Conservation (phyloP, 1,140 invertebrate species). For the Lucilia sericata region DNA sequence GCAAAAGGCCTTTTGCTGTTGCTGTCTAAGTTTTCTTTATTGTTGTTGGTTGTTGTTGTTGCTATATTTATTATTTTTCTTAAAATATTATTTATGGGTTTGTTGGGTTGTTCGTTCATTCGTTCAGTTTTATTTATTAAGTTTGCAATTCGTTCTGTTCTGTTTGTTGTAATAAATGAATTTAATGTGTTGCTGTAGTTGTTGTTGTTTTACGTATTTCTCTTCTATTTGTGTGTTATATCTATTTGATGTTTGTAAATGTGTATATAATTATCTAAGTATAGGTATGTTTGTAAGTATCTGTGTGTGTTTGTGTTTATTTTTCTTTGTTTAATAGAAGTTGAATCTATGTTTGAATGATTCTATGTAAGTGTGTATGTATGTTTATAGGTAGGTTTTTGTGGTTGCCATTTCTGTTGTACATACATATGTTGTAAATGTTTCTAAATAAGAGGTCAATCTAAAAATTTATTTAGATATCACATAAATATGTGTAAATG, state of each 20-base stretch:
- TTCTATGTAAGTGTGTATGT: not conserved
- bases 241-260: not conserved
- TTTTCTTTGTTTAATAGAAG: not conserved
- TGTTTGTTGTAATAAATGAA: slow-evolving; percentile 20
- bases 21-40: not conserved
- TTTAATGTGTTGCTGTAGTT: not conserved
- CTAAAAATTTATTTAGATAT: too few species aligned
- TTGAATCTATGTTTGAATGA: not conserved
- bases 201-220: not conserved
- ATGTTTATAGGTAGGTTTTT: not conserved
- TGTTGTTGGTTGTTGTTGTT: not conserved
- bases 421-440: not conserved
- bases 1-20: not conserved
- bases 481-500: too few species aligned
- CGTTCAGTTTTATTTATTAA: not conserved
- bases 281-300: not conserved
- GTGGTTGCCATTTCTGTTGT: slow-evolving; percentile 1
- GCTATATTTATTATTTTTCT: not conserved
- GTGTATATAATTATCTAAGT: not conserved
- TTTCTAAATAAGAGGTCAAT: not conserved
- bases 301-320: not conserved
- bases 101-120: not conserved
- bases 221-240: not conserved
- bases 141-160: slow-evolving; percentile 33
- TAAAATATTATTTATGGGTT: not conserved